Percentiles rank a stretch among this genome's conserved stretches.
Evolutionary conservation across 1,140 invertebrate species (phyloP).

Genomic region (Cydia amplana): DNA sequence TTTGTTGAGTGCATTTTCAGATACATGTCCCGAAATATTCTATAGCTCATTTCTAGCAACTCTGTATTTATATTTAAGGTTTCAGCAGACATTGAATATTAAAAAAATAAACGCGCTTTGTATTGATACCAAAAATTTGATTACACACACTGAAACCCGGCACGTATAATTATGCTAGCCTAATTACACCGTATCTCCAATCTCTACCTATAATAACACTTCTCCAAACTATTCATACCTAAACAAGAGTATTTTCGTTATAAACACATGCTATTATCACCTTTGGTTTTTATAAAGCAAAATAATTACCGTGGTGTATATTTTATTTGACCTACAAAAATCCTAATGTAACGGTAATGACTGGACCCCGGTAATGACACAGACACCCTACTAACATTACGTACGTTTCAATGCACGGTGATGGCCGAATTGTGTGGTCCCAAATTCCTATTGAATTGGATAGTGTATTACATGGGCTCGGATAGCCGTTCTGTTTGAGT

Average conservation of each 20-base stretch:
- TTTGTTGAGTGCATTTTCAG: not conserved
- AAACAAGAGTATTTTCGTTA: not conserved
- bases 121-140: not conserved
- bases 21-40: not conserved
- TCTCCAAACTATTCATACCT: not conserved
- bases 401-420: constrained; percentile 57
- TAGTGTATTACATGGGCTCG: constrained; percentile 50
- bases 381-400: constrained; percentile 56
- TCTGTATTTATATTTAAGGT: no score
- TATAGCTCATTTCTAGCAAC: no score
- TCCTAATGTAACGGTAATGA: constrained; percentile 37
- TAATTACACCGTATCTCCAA: constrained; percentile 16
- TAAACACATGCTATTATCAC: constrained; percentile 2
- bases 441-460: constrained; percentile 57
- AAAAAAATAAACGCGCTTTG: no score
- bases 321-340: constrained; percentile 33
- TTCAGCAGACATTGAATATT: no score
- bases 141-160: not conserved
- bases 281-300: not conserved
- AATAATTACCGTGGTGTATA: not conserved
- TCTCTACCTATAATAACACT: constrained; percentile 21
- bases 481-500: constrained; percentile 59
- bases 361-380: constrained; percentile 36
- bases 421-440: constrained; percentile 68
- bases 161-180: not conserved